Evolutionary conservation across 2,888 invertebrate genomes (phyloP).

Genomic region (Mellilla xanthometata): DNA sequence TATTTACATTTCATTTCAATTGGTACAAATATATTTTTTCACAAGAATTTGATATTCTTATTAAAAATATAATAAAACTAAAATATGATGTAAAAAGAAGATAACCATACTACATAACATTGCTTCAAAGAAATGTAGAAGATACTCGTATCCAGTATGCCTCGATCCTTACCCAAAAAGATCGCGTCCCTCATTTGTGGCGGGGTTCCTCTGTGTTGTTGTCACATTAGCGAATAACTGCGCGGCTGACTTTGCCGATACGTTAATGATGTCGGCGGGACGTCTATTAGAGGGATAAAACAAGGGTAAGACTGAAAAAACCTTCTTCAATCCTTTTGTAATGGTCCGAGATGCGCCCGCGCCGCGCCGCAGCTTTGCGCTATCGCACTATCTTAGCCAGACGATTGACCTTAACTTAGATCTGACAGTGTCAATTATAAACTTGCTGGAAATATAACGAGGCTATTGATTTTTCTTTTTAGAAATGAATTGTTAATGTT

Average conservation of each 20-base stretch:
- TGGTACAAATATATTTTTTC: no score
- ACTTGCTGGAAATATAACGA: conserved; percentile 1
- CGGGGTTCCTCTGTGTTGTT: conserved; percentile 77
- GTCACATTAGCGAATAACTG: conserved; percentile 82
- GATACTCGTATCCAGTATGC: conserved; percentile 36
- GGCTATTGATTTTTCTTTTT: not conserved
- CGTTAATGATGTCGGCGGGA: conserved; percentile 78
- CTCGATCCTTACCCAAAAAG: conserved; percentile 61
- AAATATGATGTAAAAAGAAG: no score
- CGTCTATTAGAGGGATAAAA: conserved; percentile 58
- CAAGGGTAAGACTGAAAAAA: conserved; percentile 43
- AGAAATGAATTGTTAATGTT: not conserved
- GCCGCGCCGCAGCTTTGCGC: conserved; percentile 13
- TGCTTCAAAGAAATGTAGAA: no score
- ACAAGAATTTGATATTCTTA: no score
- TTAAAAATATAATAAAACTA: no score
- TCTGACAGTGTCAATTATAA: conserved; percentile 12
- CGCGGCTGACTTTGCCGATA: conserved; percentile 69
- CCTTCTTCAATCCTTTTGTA: conserved; percentile 66
- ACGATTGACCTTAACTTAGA: conserved; percentile 18
- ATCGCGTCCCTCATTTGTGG: conserved; percentile 76
- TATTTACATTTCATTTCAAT: no score
- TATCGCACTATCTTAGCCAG: conserved; percentile 25
- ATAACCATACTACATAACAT: no score
- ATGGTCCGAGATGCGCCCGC: conserved; percentile 34